Percentiles rank a stretch among this genome's conserved stretches.
Evolutionary conservation across 2,113 vertebrate genomes (phyloP).

Genomic region (Pycnonotus jocosus): DNA sequence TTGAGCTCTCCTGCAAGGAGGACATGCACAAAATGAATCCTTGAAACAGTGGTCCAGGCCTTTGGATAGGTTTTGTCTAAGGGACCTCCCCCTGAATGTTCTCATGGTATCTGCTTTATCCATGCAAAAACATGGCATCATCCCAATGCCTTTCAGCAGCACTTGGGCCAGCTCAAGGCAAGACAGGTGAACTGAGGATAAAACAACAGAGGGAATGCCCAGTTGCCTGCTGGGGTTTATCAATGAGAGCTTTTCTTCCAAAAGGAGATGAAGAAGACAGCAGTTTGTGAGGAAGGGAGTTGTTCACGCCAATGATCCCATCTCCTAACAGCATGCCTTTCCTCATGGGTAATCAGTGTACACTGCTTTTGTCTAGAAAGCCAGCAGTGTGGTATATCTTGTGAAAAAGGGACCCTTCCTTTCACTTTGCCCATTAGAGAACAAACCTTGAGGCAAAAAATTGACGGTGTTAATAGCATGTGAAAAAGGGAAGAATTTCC

Average conservation of each 20-base stretch:
- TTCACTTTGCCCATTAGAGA: neutral
- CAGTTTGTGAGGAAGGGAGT: neutral
- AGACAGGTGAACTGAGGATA: neutral
- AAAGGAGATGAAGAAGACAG: neutral
- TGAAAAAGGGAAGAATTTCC: neutral
- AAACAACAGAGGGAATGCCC: neutral
- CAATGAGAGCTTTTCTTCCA: neutral
- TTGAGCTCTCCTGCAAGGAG: neutral
- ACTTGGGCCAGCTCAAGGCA: neutral
- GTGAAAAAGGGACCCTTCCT: neutral
- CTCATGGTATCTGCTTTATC: neutral
- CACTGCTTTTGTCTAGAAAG: neutral
- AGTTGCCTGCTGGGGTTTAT: neutral
- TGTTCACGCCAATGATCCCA: neutral
- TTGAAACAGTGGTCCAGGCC: neutral
- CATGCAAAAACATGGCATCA: fast-evolving
- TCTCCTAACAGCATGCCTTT: neutral
- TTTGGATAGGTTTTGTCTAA: neutral
- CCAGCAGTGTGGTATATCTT: neutral
- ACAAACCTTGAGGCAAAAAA: neutral
- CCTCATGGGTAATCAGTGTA: neutral
- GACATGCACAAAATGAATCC: neutral
- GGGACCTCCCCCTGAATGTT: neutral
- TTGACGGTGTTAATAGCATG: neutral
- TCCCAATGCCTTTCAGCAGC: neutral